Conservation (phyloP, 2,113 vertebrate genomes). For the Sialia sialis region DNA sequence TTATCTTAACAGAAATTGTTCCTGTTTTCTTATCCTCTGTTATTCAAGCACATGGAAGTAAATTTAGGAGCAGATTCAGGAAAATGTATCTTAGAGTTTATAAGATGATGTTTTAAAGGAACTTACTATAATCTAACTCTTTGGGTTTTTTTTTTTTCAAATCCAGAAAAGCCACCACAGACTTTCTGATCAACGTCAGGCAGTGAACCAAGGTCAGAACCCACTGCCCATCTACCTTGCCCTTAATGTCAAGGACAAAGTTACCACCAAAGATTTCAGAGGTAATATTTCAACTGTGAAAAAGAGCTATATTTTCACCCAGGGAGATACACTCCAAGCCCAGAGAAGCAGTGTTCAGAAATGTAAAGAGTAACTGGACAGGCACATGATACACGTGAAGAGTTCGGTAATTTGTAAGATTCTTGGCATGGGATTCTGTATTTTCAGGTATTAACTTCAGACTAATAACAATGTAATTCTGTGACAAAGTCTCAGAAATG, state of each 20-base stretch:
- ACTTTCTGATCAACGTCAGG: constrained; percentile 80
- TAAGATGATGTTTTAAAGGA: not conserved
- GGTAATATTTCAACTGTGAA: constrained; percentile 53
- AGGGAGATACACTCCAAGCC: not conserved
- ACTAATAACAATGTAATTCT: not conserved
- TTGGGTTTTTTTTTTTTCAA: not conserved
- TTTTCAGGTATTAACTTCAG: not conserved
- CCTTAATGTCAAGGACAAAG: constrained; percentile 78
- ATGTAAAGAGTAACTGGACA: not conserved
- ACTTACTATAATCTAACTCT: not conserved
- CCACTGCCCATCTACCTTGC: constrained; percentile 85
- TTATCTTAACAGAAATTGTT: not conserved
- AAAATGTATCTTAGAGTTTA: not conserved
- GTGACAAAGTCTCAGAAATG: not conserved
- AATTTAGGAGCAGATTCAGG: not conserved
- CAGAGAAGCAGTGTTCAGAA: not conserved
- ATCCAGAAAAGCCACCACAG: constrained; percentile 70
- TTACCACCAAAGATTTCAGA: constrained; percentile 75
- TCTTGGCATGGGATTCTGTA: not conserved
- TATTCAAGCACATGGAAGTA: not conserved
- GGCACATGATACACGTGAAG: not conserved
- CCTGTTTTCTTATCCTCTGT: not conserved
- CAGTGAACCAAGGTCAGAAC: constrained; percentile 81
- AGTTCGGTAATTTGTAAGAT: not conserved
- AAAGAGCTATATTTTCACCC: not conserved